phyloP scores from a whole-genome alignment of 2,113 vertebrate genomes.

The Psilopsiagon aurifrons region DNA sequence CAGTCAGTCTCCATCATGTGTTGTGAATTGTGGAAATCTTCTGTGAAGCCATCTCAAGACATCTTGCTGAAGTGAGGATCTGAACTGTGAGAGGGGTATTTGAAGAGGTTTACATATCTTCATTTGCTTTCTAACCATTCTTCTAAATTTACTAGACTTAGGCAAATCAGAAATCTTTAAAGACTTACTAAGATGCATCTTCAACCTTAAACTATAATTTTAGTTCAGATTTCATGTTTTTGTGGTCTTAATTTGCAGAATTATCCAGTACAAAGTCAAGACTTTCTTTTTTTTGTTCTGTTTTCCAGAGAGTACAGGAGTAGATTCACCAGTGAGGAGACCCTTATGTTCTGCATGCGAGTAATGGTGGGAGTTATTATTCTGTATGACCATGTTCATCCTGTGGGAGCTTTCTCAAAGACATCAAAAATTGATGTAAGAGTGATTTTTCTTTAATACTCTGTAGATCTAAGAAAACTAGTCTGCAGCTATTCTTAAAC shows the following conservation, averaged over 20 bases:
- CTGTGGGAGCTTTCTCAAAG: conserved; percentile 97
- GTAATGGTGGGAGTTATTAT: conserved; percentile 99
- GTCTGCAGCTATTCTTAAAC: not conserved
- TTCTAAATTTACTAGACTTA: not conserved
- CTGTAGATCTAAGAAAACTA: not conserved
- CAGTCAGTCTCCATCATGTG: conserved; percentile 7
- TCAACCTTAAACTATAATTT: not conserved
- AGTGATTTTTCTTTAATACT: not conserved
- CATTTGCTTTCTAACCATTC: not conserved
- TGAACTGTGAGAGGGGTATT: not conserved
- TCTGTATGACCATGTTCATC: conserved; percentile 96
- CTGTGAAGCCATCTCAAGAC: not conserved
- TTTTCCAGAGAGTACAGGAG: conserved; percentile 90
- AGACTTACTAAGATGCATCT: not conserved
- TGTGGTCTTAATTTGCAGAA: not conserved
- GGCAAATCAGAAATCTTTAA: not conserved
- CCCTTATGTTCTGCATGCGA: conserved; percentile 95
- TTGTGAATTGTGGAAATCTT: conserved; percentile 1
- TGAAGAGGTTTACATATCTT: not conserved
- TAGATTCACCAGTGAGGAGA: conserved; percentile 95
- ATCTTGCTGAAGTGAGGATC: not conserved
- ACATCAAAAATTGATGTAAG: conserved; percentile 98
- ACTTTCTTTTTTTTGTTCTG: not conserved
- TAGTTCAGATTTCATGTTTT: not conserved
- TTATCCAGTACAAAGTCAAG: not conserved